Base-by-base conservation (phyloP, 2,797 vertebrate species). In the Clamator glandarius region DNA sequence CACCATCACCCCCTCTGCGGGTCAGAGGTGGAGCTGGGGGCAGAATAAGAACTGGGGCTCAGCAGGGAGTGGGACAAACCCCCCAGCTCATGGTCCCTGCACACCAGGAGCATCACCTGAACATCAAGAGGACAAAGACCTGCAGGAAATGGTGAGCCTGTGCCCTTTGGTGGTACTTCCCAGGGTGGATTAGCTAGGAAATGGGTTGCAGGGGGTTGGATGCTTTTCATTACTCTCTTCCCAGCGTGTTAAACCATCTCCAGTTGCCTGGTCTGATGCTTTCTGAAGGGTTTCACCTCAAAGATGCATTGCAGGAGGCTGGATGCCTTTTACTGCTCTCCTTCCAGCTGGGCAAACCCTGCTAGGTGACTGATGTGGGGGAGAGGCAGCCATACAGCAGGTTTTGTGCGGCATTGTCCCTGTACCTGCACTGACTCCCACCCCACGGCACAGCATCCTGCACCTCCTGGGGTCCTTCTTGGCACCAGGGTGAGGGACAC, bases 81-180 rank as follows among this genome's bases (percentile, higher is more conserved):
- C 39, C 66, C 24, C 75, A 62, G 59, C 66, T 44, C 3, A 1
- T 59, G 74, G 46, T 79, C 44, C 50, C 50, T 2, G 3, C 51
- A 54, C 31, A 9, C 42, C 5, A 6, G 25, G 51, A 92, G n/a
- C 73, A 9, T 31, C 4, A 17, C 41, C 46, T 82, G 90, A 82
- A 42, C 67, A 17, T 35, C 4, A 0, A 2, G 10, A 46, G 51
- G 58, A 89, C 35, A 0, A 94, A 51, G 62, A 95, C 36, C 58
- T n/a, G 23, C 92, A 78, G 91, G 55, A 75, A 89, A 95, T 91
- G 96, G 95, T 94, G 89, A 96, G 95, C 15, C 63, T 90, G 44
- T 5, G 1, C 54, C 39, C 62, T 75, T 83, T 2, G 2, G 41
- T 2, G 51, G 39, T 44, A 62, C 39, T 91, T 92, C 84, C 33